These are phyloP conservation scores for Temnothorax nylanderi DNA, from an alignment of 1,140 invertebrate species.

Conservation along the genomic window DNA sequence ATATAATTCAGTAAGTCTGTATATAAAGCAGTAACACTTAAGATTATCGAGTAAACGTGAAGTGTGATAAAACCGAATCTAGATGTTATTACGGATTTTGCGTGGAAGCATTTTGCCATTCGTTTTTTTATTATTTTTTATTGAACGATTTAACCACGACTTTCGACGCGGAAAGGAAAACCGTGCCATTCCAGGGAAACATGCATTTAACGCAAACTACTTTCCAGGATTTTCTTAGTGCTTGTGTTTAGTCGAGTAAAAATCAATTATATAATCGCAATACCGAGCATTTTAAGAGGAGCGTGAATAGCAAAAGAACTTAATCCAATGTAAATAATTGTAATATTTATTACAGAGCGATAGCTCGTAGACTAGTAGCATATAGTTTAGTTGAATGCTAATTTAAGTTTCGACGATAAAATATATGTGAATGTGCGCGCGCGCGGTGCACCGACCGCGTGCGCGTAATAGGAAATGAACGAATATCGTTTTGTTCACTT, in stretches of 20 bases:
- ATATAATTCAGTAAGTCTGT: slow-evolving; percentile 80
- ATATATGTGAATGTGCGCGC: slow-evolving; percentile 34
- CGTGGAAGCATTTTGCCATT: slow-evolving; percentile 68
- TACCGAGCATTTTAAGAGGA: slow-evolving; percentile 46
- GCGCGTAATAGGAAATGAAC: slow-evolving; percentile 50
- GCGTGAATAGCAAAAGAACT: slow-evolving; percentile 61
- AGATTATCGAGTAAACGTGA: slow-evolving; percentile 80
- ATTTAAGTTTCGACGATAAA: slow-evolving; percentile 66
- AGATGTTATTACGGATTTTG: slow-evolving; percentile 66
- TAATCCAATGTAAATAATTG: slow-evolving; percentile 83
- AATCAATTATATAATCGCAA: slow-evolving; percentile 62
- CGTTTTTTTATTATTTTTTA: slow-evolving; percentile 32
- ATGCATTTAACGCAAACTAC: slow-evolving; percentile 53
- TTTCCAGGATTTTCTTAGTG: slow-evolving; percentile 55
- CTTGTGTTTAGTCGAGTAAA: slow-evolving; percentile 44
- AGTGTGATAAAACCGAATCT: slow-evolving; percentile 81
- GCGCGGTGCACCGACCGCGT: neutral
- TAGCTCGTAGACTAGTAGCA: slow-evolving; percentile 75
- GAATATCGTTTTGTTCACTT: slow-evolving; percentile 62
- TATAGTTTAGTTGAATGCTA: slow-evolving; percentile 74
- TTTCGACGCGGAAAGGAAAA: slow-evolving; percentile 52
- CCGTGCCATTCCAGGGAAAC: slow-evolving; percentile 58
- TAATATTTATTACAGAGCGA: slow-evolving; percentile 84
- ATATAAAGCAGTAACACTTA: slow-evolving; percentile 78
- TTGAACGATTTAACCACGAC: slow-evolving; percentile 54